Evolutionary conservation across 2,113 vertebrate genomes (phyloP).

Genomic region (Todiramphus chloris): DNA sequence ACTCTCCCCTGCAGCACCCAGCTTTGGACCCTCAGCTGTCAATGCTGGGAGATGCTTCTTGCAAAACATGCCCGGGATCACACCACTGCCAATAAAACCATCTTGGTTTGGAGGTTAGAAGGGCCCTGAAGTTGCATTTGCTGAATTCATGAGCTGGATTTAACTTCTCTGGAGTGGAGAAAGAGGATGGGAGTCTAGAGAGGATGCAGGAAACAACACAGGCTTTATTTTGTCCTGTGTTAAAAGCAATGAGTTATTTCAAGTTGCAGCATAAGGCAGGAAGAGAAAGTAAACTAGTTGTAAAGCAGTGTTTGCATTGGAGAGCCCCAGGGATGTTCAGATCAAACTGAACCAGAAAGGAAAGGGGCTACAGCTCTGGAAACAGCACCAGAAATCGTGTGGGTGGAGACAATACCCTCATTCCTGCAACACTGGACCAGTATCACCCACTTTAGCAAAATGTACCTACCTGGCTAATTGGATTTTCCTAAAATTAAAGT

Average conservation of each 20-base stretch:
- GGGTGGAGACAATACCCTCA: background rate
- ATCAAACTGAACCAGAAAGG: background rate
- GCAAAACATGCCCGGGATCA: background rate
- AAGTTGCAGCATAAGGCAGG: background rate
- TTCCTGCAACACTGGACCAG: fast-evolving
- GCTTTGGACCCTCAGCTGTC: background rate
- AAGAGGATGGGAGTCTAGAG: background rate
- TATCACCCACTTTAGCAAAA: background rate
- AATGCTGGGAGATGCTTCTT: background rate
- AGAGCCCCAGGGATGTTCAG: background rate
- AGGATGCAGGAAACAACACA: background rate
- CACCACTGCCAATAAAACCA: background rate
- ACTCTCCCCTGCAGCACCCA: background rate
- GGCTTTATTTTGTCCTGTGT: background rate
- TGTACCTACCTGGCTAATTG: background rate
- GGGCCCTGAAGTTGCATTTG: background rate
- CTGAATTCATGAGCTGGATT: background rate
- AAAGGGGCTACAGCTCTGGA: background rate
- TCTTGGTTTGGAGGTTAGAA: background rate
- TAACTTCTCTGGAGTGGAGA: background rate
- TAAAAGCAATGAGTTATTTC: background rate
- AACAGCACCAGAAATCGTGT: background rate
- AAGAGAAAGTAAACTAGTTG: background rate
- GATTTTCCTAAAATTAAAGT: background rate
- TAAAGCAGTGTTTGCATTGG: background rate